Evolutionary conservation across 2,888 invertebrate genomes (phyloP), one percentile per base, ranked within the genome.

Genomic region (Phyto melanocephala): DNA sequence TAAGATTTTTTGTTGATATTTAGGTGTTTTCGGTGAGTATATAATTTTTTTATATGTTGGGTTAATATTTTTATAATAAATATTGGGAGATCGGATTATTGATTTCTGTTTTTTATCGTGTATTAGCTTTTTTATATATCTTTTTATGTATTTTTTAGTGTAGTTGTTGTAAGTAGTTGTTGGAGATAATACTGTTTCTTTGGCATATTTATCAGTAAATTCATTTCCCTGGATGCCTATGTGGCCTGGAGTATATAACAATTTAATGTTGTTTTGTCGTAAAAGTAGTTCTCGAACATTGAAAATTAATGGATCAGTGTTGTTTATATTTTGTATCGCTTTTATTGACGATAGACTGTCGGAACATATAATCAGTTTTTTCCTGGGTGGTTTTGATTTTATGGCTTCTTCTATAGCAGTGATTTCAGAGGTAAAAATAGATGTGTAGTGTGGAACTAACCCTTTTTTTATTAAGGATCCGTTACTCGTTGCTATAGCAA

Each of bases 321-420:
- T n/a, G n/a, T n/a, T n/a, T n/a, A n/a, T n/a, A n/a, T n/a, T n/a
- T n/a, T n/a, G n/a, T n/a, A n/a, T n/a, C n/a, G 47, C 17, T 1
- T 50, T 50, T 11, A 65, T 65, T 17, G 50, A 33, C 20, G 47
- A 65, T 33, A 65, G 17, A 65, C 47, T 65, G 11, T 65, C 50
- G 7, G 65, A 20, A 50, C 65, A 65, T n/a, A 65, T 15, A 11
- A 67, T n/a, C 1, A 52, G 10, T 50, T 52, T 67, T n/a, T 7
- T 22, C 1, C 8, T 35, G 0, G 54, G 7, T 0, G 20, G 24
- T 40, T 68, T 68, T 56, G 11, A 11, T 28, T 28, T 68, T 40
- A 54, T n/a, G 1, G 42, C 68, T 28, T 15, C 13, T 24, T 65
- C 20, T 7, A 68, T 68, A 15, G 67, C 52, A 15, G 28, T 52